Percentiles rank a stretch among this genome's conserved stretches.
These are phyloP conservation scores for Cynopterus brachyotis DNA, from an alignment of 2,113 vertebrate species.

Conservation along the genomic window DNA sequence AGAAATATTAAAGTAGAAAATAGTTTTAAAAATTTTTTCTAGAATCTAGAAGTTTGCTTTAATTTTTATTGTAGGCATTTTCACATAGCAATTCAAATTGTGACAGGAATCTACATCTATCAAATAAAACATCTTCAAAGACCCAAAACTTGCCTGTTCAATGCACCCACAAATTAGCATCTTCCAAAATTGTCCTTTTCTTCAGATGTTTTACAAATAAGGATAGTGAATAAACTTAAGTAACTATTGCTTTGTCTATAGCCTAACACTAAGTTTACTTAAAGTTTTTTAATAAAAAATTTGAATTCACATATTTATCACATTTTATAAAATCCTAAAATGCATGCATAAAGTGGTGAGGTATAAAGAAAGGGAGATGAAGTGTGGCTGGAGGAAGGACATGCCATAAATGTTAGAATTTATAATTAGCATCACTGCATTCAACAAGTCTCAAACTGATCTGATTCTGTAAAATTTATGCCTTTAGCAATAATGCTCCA, in stretches of 20 bases:
- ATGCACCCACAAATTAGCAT: neutral
- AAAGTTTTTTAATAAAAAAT: neutral
- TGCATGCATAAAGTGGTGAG: neutral
- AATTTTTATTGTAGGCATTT: neutral
- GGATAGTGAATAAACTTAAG: neutral
- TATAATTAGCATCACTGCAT: neutral
- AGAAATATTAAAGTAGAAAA: neutral
- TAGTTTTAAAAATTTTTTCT: neutral
- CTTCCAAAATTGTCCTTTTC: neutral
- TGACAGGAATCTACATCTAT: neutral
- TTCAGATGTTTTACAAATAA: neutral
- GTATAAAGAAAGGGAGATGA: neutral
- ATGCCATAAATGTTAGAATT: neutral
- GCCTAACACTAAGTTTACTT: neutral
- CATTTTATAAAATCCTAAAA: neutral
- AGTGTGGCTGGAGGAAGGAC: neutral
- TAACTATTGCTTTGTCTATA: neutral
- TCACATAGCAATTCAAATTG: neutral
- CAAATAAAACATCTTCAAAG: neutral
- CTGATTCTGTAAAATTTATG: neutral
- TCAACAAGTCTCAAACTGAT: constrained; percentile 45
- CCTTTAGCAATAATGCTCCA: neutral
- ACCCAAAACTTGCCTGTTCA: neutral
- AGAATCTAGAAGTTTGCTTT: neutral
- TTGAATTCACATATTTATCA: neutral